Conservation (phyloP, 2,113 vertebrate species). For the Nycticorax nycticorax region DNA sequence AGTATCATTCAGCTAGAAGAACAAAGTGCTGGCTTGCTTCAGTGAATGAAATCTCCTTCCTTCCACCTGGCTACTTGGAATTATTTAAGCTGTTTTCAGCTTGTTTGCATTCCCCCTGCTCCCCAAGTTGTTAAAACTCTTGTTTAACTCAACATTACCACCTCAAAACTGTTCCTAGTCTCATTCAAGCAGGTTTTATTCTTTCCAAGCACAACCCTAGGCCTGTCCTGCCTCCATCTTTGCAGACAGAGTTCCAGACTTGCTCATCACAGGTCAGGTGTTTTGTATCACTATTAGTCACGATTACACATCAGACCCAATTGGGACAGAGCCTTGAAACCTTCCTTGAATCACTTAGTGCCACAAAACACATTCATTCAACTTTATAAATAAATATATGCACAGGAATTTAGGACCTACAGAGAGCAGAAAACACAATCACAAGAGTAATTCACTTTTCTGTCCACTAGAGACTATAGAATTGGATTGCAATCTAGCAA, state of each 20-base stretch:
- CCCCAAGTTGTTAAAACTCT: not conserved
- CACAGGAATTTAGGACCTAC: not conserved
- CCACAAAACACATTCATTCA: not conserved
- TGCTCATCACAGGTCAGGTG: not conserved
- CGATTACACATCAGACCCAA: not conserved
- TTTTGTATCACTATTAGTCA: not conserved
- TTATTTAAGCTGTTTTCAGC: not conserved
- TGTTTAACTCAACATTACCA: not conserved
- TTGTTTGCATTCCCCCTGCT: rapidly evolving
- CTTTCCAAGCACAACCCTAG: not conserved
- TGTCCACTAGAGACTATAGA: not conserved
- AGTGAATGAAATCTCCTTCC: not conserved
- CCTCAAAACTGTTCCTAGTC: not conserved
- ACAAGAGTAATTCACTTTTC: not conserved
- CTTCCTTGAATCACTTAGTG: not conserved
- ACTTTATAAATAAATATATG: not conserved
- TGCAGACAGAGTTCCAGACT: not conserved
- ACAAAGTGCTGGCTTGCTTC: not conserved
- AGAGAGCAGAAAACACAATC: not conserved
- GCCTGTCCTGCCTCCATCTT: not conserved
- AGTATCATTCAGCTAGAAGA: not conserved
- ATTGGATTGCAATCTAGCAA: not conserved
- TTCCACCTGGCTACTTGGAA: not conserved
- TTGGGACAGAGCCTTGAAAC: not conserved
- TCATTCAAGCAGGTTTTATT: not conserved